Evolutionary conservation across 2,888 invertebrate species (phyloP).

Genomic region (Mermis nigrescens): DNA sequence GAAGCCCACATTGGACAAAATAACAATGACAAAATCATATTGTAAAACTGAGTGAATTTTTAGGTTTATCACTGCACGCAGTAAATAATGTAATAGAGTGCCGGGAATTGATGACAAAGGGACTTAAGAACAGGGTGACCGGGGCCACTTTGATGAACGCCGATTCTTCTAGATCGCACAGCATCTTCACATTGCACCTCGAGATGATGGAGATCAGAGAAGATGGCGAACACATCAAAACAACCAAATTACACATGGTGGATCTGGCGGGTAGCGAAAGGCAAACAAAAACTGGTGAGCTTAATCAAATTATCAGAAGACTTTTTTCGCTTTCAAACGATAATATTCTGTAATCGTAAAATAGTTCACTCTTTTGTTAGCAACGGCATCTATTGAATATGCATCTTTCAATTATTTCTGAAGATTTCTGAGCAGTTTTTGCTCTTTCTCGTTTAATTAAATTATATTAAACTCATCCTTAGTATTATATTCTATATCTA

Average conservation of each 20-base stretch:
- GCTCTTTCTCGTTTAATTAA: too few species aligned
- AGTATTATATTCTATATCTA: too few species aligned
- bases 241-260: conserved; percentile 62
- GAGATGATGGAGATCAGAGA: conserved; percentile 50
- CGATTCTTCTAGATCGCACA: conserved; percentile 57
- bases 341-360: too few species aligned
- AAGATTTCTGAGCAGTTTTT: too few species aligned
- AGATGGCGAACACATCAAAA: conserved; percentile 41
- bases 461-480: too few species aligned
- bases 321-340: too few species aligned
- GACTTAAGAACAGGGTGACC: conserved; percentile 57
- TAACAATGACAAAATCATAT: too few species aligned
- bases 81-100: conserved; percentile 61
- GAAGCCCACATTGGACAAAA: too few species aligned
- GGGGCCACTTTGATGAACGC: conserved; percentile 76
- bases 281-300: conserved; percentile 50
- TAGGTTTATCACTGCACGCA: conserved; percentile 50
- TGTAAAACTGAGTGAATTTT: neutral
- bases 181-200: conserved; percentile 62
- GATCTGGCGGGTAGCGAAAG: conserved; percentile 73
- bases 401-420: too few species aligned
- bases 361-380: too few species aligned
- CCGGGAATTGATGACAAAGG: conserved; percentile 50
- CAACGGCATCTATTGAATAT: too few species aligned
- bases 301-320: too few species aligned